Percentiles rank a stretch among this genome's conserved stretches.
These are phyloP conservation scores for Muscicapa adusta DNA, from an alignment of 2,113 vertebrate species.

Conservation along the genomic window DNA sequence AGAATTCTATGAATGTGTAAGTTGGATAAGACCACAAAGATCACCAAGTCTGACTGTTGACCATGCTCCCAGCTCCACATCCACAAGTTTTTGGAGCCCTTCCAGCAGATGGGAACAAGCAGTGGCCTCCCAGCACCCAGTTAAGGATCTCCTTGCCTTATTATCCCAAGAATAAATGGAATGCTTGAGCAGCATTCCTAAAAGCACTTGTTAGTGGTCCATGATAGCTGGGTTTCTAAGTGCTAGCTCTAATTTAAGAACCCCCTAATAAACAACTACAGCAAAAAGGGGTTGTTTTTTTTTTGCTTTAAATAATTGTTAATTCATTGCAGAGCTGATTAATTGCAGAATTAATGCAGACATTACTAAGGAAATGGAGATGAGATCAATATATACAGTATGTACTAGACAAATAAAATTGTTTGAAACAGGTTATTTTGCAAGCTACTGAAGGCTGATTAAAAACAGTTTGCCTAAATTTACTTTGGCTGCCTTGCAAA, in stretches of 20 bases:
- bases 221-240: background rate
- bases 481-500: conserved; percentile 7
- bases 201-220: background rate
- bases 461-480: background rate
- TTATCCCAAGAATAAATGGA: background rate
- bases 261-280: background rate
- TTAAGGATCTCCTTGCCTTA: background rate
- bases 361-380: background rate
- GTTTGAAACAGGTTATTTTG: background rate
- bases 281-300: background rate
- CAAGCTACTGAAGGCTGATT: background rate
- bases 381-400: background rate
- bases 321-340: background rate
- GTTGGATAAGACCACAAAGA: background rate
- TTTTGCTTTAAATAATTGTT: background rate
- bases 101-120: background rate
- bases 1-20: background rate
- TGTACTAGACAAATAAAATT: background rate
- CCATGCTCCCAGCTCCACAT: background rate
- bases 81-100: background rate
- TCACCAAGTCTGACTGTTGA: accelerated
- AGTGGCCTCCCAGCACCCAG: background rate
- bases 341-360: background rate
- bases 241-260: background rate
- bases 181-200: background rate